Conservation (phyloP, 2,113 vertebrate species). For the Leptocoma aspasia region DNA sequence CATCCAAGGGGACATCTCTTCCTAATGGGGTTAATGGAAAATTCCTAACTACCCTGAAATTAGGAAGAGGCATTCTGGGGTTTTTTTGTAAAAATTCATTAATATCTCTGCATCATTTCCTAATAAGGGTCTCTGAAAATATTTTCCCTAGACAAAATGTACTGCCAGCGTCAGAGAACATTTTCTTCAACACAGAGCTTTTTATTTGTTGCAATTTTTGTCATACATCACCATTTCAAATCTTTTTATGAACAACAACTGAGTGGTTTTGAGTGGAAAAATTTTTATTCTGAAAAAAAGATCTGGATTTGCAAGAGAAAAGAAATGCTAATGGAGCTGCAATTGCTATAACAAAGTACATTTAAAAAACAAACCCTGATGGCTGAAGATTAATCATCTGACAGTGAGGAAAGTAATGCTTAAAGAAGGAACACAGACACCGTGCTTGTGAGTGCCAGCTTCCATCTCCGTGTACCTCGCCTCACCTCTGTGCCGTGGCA, state of each 20-base stretch:
- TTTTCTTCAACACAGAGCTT: slow-evolving; percentile 25
- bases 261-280: not conserved
- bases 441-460: not conserved
- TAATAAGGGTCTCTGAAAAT: not conserved
- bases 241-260: not conserved
- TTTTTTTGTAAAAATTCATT: not conserved
- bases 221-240: not conserved
- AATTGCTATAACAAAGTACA: not conserved
- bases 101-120: not conserved
- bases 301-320: not conserved
- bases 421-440: not conserved
- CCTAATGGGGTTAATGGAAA: not conserved
- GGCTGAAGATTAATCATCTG: not conserved
- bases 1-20: not conserved
- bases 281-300: not conserved
- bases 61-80: not conserved
- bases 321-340: not conserved
- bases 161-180: slow-evolving; percentile 13
- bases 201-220: not conserved
- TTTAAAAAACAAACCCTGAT: not conserved
- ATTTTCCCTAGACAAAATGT: not conserved
- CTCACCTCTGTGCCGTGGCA: not conserved
- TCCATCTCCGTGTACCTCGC: accelerated
- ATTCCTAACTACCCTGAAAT: not conserved
- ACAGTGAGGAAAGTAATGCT: not conserved